A percentile compares a stretch with the other conserved stretches of the same genome.
phyloP scores from a whole-genome alignment of 1,140 invertebrate genomes.

The Aphaenogaster ashmeadi region DNA sequence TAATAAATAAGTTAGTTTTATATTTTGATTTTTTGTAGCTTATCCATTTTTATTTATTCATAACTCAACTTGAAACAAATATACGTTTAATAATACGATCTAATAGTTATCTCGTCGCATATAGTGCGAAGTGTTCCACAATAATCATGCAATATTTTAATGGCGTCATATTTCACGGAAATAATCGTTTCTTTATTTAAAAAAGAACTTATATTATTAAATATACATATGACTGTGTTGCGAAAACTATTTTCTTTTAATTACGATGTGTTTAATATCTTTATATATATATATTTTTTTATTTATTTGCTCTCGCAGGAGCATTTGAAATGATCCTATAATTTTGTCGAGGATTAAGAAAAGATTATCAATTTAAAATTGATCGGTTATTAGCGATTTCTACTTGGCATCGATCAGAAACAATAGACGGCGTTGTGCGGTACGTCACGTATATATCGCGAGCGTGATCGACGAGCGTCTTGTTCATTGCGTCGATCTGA shows the following conservation, averaged over 20 bases:
- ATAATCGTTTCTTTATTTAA: no score
- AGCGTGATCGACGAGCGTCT: conserved; percentile 63
- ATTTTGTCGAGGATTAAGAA: not conserved
- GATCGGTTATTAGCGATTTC: conserved; percentile 4
- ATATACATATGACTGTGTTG: not conserved
- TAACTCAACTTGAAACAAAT: no score
- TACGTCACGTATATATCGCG: conserved; percentile 34
- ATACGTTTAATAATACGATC: no score
- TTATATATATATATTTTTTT: not conserved
- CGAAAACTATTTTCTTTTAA: not conserved
- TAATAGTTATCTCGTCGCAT: not conserved
- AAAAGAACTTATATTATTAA: not conserved
- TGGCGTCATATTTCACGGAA: no score
- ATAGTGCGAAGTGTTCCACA: no score
- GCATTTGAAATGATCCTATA: not conserved
- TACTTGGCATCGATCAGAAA: not conserved
- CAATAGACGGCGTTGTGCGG: conserved; percentile 36
- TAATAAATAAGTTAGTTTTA: no score
- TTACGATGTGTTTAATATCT: not conserved
- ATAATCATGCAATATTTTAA: no score
- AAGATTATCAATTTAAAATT: not conserved
- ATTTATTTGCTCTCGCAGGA: not conserved
- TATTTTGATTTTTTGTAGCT: no score
- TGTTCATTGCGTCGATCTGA: conserved; percentile 53
- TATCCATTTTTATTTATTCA: no score